Percentiles rank a stretch among this genome's conserved stretches.
Evolutionary conservation across 2,797 vertebrate genomes (phyloP).

Genomic region (Galaxias olidus): DNA sequence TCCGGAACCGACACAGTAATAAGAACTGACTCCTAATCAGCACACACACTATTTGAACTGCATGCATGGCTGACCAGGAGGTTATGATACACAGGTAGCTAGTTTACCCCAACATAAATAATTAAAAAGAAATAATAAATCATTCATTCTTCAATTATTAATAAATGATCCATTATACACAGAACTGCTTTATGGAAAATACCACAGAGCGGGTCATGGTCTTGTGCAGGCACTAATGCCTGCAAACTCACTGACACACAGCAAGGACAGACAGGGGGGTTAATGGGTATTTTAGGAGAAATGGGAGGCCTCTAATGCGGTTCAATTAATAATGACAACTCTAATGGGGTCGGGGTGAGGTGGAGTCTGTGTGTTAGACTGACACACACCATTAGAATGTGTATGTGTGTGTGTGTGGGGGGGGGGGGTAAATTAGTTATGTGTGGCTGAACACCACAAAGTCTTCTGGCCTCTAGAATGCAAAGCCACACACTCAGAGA

Average conservation of each 20-base stretch:
- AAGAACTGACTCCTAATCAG: neutral
- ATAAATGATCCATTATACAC: no score
- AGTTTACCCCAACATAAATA: no score
- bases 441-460: constrained; percentile 16
- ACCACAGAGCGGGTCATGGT: neutral
- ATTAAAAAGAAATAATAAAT: no score
- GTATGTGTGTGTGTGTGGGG: neutral
- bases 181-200: no score
- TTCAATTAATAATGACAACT: neutral
- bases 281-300: no score
- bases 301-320: no score
- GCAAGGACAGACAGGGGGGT: no score
- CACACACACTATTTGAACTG: neutral
- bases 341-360: neutral
- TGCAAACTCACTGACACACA: neutral
- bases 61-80: neutral
- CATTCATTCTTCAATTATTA: no score
- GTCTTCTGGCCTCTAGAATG: neutral
- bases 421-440: constrained; percentile 26
- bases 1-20: neutral
- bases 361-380: neutral
- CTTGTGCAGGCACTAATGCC: neutral
- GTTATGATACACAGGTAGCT: no score
- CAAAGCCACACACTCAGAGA: no score
- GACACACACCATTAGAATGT: neutral